A percentile compares a stretch with the other conserved stretches of the same genome.
phyloP scores from a whole-genome alignment of 2,113 vertebrate genomes.

The Oreochromis tanganicae region DNA sequence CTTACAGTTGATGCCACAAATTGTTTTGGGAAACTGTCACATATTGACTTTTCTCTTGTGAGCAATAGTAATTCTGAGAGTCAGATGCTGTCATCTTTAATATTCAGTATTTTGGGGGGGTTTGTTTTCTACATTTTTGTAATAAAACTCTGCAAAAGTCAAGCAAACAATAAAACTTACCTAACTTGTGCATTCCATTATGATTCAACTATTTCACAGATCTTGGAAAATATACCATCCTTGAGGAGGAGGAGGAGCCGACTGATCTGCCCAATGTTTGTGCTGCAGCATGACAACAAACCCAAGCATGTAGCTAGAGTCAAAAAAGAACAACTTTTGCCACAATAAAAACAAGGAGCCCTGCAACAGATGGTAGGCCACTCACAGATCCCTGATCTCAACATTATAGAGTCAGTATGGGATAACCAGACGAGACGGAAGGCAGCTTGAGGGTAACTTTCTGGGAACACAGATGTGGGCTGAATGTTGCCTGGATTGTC shows the following conservation, averaged over 20 bases:
- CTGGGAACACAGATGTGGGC: neutral
- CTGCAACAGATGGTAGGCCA: neutral
- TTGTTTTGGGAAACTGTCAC: neutral
- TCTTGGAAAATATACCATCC: neutral
- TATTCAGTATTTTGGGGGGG: fast-evolving
- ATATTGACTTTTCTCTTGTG: neutral
- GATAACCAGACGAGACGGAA: neutral
- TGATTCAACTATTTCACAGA: neutral
- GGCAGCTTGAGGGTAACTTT: neutral
- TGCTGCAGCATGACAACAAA: neutral
- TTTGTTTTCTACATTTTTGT: neutral
- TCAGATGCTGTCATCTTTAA: neutral
- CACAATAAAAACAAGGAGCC: neutral
- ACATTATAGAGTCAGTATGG: neutral
- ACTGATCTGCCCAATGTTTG: neutral
- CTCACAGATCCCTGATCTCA: neutral
- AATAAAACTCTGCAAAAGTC: neutral
- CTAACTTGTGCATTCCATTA: neutral
- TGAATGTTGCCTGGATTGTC: neutral
- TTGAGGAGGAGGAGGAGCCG: neutral
- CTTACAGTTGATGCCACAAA: neutral
- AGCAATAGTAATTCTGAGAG: neutral
- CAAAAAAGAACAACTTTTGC: neutral
- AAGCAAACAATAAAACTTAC: neutral
- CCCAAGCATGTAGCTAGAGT: neutral